Conservation (phyloP, 2,113 vertebrate genomes). For the Dryoscopus gambensis region DNA sequence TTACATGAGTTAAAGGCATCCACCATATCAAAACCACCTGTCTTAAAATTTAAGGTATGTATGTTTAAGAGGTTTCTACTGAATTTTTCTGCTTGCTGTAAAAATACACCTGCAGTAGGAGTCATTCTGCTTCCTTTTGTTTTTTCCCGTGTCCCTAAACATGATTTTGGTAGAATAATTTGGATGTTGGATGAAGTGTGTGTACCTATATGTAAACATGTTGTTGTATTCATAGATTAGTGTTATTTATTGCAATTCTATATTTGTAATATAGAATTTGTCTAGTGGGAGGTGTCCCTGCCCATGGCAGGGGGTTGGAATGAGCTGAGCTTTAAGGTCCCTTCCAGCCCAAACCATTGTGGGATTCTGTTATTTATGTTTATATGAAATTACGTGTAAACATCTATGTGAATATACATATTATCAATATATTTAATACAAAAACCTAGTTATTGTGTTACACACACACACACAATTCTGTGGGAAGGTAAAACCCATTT, state of each 20-base stretch:
- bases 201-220: background rate
- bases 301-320: background rate
- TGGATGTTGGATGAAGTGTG: background rate
- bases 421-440: background rate
- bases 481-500: background rate
- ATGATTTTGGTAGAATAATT: background rate
- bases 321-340: background rate
- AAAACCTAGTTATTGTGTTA: background rate
- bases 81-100: background rate
- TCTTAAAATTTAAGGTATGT: conserved; percentile 93
- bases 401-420: background rate
- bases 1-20: conserved; percentile 82
- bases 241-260: background rate
- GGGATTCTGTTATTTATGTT: background rate
- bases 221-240: background rate
- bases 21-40: conserved; percentile 79
- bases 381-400: background rate
- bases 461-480: background rate
- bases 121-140: background rate
- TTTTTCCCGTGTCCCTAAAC: background rate
- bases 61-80: background rate
- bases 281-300: background rate
- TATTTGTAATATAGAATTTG: background rate
- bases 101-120: background rate
- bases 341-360: background rate